Evolutionary conservation across 2,113 vertebrate species (phyloP).

Genomic region (Campylorhamphus procurvoides): DNA sequence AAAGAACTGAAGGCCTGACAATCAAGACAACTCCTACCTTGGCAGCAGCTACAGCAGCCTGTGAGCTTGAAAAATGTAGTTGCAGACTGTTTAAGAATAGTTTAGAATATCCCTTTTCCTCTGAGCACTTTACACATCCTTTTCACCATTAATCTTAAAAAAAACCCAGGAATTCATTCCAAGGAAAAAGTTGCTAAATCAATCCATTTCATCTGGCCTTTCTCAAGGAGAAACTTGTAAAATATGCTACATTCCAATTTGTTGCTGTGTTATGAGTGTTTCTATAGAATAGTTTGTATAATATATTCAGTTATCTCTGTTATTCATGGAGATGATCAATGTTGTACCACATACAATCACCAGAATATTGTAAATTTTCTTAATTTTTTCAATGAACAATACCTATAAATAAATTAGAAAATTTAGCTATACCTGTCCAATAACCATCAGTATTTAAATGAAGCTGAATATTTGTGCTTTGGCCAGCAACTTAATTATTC

Average conservation of each 20-base stretch:
- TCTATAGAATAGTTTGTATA: not conserved
- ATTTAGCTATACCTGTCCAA: not conserved
- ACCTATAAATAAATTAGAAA: not conserved
- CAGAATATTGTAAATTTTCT: not conserved
- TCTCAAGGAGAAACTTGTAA: not conserved
- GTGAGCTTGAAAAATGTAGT: not conserved
- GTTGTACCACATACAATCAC: not conserved
- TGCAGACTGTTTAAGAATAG: not conserved
- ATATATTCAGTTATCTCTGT: not conserved
- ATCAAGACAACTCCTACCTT: not conserved
- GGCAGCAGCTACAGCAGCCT: not conserved
- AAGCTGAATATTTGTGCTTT: not conserved
- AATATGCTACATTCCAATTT: not conserved
- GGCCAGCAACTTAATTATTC: not conserved
- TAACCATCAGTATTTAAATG: not conserved
- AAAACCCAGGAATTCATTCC: not conserved
- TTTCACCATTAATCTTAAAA: not conserved
- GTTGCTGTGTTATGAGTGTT: not conserved
- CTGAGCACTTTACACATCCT: not conserved
- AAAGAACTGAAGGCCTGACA: not conserved
- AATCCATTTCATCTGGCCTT: not conserved
- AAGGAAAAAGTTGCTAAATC: not conserved
- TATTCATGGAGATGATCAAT: not conserved
- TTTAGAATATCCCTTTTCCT: not conserved
- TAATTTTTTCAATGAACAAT: not conserved